Evolutionary conservation across 2,797 vertebrate genomes (phyloP).

Genomic region (Falco biarmicus): DNA sequence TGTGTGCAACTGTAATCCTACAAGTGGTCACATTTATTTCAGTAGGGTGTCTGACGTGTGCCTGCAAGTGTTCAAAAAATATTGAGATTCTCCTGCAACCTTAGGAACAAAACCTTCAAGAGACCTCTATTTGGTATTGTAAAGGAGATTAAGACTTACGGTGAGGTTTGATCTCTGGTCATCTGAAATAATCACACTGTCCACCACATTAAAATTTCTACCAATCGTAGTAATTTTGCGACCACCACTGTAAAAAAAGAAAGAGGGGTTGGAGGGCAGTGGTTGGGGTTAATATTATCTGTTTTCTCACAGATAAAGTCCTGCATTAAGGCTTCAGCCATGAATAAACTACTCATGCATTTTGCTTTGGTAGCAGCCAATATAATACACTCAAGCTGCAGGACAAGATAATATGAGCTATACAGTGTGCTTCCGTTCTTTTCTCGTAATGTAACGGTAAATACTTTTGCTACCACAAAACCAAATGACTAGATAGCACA

Average conservation of each 20-base stretch:
- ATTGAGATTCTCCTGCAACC: background rate
- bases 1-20: background rate
- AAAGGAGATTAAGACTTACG: constrained; percentile 68
- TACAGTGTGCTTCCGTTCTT: background rate
- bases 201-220: constrained; percentile 83
- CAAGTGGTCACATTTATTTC: background rate
- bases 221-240: constrained; percentile 83
- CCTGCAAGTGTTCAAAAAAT: background rate
- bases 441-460: background rate
- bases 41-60: background rate
- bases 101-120: background rate
- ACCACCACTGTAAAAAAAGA: constrained; percentile 80
- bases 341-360: background rate
- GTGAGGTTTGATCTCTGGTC: constrained; percentile 68
- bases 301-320: background rate
- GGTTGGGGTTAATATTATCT: background rate
- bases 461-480: background rate
- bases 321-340: background rate
- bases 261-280: fast-evolving
- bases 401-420: background rate
- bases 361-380: background rate
- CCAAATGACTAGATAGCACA: background rate
- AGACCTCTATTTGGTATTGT: background rate
- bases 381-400: background rate
- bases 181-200: constrained; percentile 78